Percentiles rank a stretch among this genome's conserved stretches.
Evolutionary conservation across 2,888 invertebrate species (phyloP).

Genomic region (Lysandra bellargus): DNA sequence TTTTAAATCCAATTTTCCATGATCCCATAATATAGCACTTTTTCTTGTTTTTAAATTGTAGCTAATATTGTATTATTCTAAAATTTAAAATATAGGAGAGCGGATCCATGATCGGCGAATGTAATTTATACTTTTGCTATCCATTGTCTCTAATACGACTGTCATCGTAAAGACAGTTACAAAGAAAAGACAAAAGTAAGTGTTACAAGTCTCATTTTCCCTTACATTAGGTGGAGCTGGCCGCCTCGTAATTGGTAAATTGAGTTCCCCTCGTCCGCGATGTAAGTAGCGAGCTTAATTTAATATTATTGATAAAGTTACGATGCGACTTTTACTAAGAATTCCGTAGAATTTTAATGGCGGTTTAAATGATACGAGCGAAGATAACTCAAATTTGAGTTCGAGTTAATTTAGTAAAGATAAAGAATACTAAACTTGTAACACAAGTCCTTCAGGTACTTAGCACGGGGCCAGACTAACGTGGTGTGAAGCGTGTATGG

Average conservation of each 20-base stretch:
- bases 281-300: constrained; percentile 55
- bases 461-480: background rate
- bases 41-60: no score
- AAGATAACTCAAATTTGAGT: background rate
- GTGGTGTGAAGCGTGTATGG: no score
- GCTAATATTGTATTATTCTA: no score
- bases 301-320: constrained; percentile 63
- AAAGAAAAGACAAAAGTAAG: constrained; percentile 20
- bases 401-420: background rate
- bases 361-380: background rate
- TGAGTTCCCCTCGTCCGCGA: constrained; percentile 55
- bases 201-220: constrained; percentile 13
- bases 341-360: constrained; percentile 11
- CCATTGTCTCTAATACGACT: no score
- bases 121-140: no score
- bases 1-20: no score
- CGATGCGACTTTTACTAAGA: constrained; percentile 31
- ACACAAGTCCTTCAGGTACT: no score
- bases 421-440: background rate
- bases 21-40: no score
- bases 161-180: background rate
- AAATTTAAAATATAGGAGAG: no score
- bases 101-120: no score
- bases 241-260: constrained; percentile 62
- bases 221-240: constrained; percentile 33